phyloP scores from a whole-genome alignment of 2,888 invertebrate species.

The Cabera pusaria region DNA sequence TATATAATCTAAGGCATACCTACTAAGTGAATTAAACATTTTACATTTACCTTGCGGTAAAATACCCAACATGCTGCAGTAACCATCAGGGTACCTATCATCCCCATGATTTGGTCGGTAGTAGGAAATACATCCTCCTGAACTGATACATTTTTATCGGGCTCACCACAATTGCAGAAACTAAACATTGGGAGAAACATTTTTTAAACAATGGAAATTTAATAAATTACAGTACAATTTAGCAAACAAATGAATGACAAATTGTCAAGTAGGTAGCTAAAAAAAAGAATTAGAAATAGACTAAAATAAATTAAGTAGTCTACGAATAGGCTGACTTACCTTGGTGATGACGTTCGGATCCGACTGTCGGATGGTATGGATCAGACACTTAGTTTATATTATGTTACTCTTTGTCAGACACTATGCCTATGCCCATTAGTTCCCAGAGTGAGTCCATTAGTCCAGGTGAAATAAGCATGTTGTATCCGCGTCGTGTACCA shows the following conservation, averaged over 20 bases:
- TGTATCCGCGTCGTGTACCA: too few species aligned
- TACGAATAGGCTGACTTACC: too few species aligned
- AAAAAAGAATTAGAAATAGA: too few species aligned
- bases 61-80: constrained; percentile 56
- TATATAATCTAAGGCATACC: too few species aligned
- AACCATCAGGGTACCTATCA: constrained; percentile 61
- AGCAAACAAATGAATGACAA: constrained; percentile 11
- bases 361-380: too few species aligned
- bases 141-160: constrained; percentile 34
- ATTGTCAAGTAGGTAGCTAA: constrained; percentile 5
- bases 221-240: constrained; percentile 37
- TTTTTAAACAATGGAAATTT: constrained; percentile 27
- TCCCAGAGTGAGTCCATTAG: too few species aligned
- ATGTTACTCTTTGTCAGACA: too few species aligned
- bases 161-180: constrained; percentile 64
- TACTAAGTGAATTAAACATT: constrained; percentile 21
- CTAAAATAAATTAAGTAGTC: too few species aligned
- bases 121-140: constrained; percentile 56
- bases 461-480: too few species aligned
- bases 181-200: constrained; percentile 42
- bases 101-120: constrained; percentile 64
- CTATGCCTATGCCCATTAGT: too few species aligned
- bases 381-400: too few species aligned
- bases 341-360: too few species aligned
- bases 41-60: constrained; percentile 55